Base-by-base conservation (phyloP, 2,113 vertebrate genomes). In the Anguilla rostrata region DNA sequence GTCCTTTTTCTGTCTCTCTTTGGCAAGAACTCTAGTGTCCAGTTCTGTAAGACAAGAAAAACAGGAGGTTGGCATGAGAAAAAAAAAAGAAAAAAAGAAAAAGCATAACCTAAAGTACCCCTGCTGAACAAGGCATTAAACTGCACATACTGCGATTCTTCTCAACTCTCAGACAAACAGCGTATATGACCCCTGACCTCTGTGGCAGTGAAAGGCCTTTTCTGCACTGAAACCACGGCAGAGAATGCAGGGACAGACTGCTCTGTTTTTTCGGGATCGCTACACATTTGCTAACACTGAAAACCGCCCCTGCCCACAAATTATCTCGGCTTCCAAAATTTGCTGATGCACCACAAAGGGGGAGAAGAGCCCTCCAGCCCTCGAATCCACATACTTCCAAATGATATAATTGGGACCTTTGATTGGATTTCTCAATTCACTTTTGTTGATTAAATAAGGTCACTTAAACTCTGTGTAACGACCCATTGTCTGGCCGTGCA, bases 1-100 rank as follows among this genome's bases (percentile, higher is more conserved):
- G 94, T 99, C 97, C 92, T 99, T 99, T 92, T 99, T 99, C 94
- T 99, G 97, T 87, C 98, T 96, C 91, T 99, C 98, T 94, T 99
- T 99, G 91, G 97, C 96, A 92, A 98, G 95, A 89, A 97, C 96
- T 94, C 96, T 95, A 81, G 96, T 97, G 95, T 98, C 97, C 56
- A 94, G 96, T 93, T 98, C 98, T 98, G 95, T 92, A 87, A 88
- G 90, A 93, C 94, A 95, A 90, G 29, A 85, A 87, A 90, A 86
- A 87, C 84, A 29, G 85, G 26, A 49, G 49, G 20, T 39, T 34
- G 34, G 26, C 34, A 49, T 16, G 75, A 88, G 91, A 29, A 89
- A 26, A 88, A 86, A 84, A 85, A 87, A 89, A n/a, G n/a, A n/a
- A 8, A 46, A 46, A 46, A 85, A 26, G 7, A 53, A 39, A 56